Base-by-base conservation (phyloP, 2,797 vertebrate genomes). In the Sardinella longiceps region DNA sequence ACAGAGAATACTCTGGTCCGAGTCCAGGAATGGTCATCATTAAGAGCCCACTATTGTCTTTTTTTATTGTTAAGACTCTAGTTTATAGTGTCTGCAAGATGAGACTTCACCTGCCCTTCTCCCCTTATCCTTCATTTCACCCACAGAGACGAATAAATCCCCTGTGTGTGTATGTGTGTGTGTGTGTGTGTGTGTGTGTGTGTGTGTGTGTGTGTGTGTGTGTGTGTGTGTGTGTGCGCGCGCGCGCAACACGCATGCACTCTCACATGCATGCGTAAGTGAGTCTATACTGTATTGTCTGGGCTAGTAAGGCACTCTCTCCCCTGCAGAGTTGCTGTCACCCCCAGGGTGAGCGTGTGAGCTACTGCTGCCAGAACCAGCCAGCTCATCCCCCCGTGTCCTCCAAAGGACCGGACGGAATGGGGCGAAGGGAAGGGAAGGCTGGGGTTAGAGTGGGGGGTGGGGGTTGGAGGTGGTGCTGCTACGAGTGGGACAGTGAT, bases 141-240 rank as follows among this genome's bases (percentile, higher is more conserved):
- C 70, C 37, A 37, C 70, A 77, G 70, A 18, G 70, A 37, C 14
- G 5, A n/a, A n/a, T n/a, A n/a, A n/a, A n/a, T n/a, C n/a, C n/a
- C n/a, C n/a, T n/a, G n/a, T n/a, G n/a, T n/a, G n/a, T 9, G 25
- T 12, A 25, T 28, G 60, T 28, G 60, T 30, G 25, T 70, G 63
- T 30, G 28, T 70, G 28, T 70, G 66, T 33, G 30, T 74, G 30
- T 74, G 66, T 74, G 66, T 74, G 66, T 74, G 30, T 70, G 60
- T 28, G 60, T 66, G 60, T 10, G 7, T 28, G 60, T 28, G 60
- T 30, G 25, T 70, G 63, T 30, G 28, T 70, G 28, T 70, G 66
- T 33, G 30, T 74, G 30, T 74, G 66, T 74, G 66, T 74, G 66
- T 74, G 30, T 70, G 60, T 28, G 60, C 30, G 60, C 2, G 7